Percentiles rank a stretch among this genome's conserved stretches.
These are phyloP conservation scores for Criorhina ranunculi DNA, from an alignment of 2,888 invertebrate genomes.

Conservation along the genomic window DNA sequence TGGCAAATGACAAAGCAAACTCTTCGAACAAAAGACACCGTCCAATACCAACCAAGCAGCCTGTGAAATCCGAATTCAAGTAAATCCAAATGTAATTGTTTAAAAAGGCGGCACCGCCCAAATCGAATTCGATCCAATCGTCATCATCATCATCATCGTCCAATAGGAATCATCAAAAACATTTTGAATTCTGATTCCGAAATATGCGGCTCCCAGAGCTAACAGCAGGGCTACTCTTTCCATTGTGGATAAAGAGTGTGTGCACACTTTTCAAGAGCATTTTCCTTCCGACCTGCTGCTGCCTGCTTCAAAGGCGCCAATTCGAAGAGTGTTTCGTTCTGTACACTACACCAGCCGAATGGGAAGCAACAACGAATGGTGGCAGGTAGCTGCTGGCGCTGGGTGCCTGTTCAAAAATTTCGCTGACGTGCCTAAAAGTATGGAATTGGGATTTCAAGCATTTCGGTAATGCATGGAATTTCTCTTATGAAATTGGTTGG, in stretches of 20 bases:
- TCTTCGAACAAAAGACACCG: slow-evolving; percentile 6
- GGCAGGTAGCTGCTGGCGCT: slow-evolving; percentile 48
- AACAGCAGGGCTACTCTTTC: slow-evolving; percentile 27
- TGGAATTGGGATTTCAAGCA: slow-evolving; percentile 79
- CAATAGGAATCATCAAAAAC: slow-evolving; percentile 78
- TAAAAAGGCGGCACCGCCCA: slow-evolving; percentile 45
- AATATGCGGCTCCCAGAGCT: slow-evolving; percentile 77
- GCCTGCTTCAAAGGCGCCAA: slow-evolving; percentile 47
- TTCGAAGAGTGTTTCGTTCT: slow-evolving; percentile 38
- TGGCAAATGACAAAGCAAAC: slow-evolving; percentile 1
- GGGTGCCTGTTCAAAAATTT: slow-evolving; percentile 78
- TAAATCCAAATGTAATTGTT: slow-evolving; percentile 14
- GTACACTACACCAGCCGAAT: background rate
- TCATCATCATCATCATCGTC: slow-evolving; percentile 67
- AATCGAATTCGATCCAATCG: slow-evolving; percentile 68
- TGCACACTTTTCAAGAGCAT: slow-evolving; percentile 43
- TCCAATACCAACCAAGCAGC: slow-evolving; percentile 37
- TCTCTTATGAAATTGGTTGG: slow-evolving; percentile 58
- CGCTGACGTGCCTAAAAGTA: slow-evolving; percentile 81
- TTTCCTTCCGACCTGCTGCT: slow-evolving; percentile 6
- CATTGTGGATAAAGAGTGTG: slow-evolving; percentile 55
- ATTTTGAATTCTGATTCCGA: slow-evolving; percentile 80
- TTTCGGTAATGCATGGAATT: slow-evolving; percentile 79
- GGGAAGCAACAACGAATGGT: slow-evolving; percentile 1
- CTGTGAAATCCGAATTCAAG: slow-evolving; percentile 13